phyloP scores from a whole-genome alignment of 2,888 invertebrate species.

The Patella pellucida region DNA sequence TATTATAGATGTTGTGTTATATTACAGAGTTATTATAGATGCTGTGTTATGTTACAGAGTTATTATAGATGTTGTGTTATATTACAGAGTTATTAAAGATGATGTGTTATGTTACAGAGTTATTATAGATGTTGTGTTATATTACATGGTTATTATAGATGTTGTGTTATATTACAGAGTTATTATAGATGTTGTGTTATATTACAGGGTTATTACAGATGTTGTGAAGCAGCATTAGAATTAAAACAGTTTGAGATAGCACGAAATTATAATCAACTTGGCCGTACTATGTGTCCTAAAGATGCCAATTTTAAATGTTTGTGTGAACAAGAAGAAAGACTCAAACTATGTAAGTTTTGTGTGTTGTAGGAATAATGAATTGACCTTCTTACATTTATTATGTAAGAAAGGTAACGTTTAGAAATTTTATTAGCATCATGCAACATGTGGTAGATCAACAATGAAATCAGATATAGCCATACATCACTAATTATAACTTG shows the following conservation, averaged over 20 bases:
- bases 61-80: neutral
- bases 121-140: constrained; percentile 5
- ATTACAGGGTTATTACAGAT: constrained; percentile 1
- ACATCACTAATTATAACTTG: too few species aligned
- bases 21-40: too few species aligned
- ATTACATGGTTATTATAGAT: neutral
- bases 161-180: neutral
- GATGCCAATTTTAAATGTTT: constrained; percentile 31
- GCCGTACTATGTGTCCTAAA: constrained; percentile 42
- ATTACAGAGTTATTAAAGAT: neutral
- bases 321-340: neutral
- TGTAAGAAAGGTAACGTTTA: too few species aligned
- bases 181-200: constrained; percentile 1
- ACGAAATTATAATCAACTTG: constrained; percentile 43
- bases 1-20: neutral
- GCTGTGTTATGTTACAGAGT: neutral
- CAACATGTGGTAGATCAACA: too few species aligned
- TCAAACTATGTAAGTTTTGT: neutral
- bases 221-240: constrained; percentile 3
- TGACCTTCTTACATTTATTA: too few species aligned
- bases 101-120: neutral
- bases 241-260: constrained; percentile 24
- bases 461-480: too few species aligned
- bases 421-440: too few species aligned
- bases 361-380: too few species aligned